Conservation (phyloP, 2,797 vertebrate species). For the Oreochromis mossambicus region DNA sequence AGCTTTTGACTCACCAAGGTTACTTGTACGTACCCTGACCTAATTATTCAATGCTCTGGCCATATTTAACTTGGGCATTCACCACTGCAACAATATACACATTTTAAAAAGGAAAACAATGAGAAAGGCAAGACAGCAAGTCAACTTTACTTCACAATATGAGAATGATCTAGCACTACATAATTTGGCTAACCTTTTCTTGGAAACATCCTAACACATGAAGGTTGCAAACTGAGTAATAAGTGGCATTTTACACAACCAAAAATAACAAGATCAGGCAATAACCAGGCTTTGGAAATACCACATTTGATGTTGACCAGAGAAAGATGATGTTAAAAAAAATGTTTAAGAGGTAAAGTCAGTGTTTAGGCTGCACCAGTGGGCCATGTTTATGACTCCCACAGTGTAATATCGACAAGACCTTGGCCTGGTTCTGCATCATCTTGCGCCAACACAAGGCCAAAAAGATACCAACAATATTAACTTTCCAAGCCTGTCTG, state of each 20-base stretch:
- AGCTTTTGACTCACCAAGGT: neutral
- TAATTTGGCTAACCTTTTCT: neutral
- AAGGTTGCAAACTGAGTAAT: neutral
- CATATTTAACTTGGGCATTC: neutral
- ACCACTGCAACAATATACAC: neutral
- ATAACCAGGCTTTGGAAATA: neutral
- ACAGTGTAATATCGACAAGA: slow-evolving; percentile 17
- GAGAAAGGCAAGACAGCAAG: neutral
- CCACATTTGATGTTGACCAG: neutral
- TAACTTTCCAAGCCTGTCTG: neutral
- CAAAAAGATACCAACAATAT: slow-evolving; percentile 17
- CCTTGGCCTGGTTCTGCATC: slow-evolving; percentile 35
- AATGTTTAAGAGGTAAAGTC: slow-evolving; percentile 8
- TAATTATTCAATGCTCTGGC: neutral
- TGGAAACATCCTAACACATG: neutral
- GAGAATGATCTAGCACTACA: neutral
- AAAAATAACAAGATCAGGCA: neutral
- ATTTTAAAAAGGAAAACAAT: neutral
- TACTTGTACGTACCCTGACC: neutral
- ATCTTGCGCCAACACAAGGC: slow-evolving; percentile 28
- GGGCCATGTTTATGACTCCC: slow-evolving; percentile 48
- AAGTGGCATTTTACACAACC: neutral
- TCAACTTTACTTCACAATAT: neutral
- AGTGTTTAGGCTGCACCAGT: slow-evolving; percentile 16
- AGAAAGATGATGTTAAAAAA: neutral